A percentile compares a stretch with the other conserved stretches of the same genome.
Conservation (phyloP, 2,888 invertebrate genomes). For the Brachycybe producta region DNA sequence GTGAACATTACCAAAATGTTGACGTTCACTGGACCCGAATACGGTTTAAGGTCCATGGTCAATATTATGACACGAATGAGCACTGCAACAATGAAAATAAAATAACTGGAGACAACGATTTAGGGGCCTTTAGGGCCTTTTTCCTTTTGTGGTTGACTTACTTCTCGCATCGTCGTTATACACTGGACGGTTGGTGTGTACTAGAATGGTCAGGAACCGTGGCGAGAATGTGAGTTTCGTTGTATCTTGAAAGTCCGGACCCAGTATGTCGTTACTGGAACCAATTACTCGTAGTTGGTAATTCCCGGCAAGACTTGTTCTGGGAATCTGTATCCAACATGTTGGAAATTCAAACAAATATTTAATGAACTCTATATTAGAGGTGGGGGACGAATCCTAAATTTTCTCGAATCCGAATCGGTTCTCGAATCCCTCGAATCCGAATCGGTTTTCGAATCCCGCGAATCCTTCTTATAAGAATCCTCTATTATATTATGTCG, state of each 20-base stretch:
- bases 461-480: too few species aligned
- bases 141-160: slow-evolving; percentile 5
- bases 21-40: slow-evolving; percentile 79
- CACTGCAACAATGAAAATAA: slow-evolving; percentile 41
- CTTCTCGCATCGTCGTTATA: slow-evolving; percentile 28
- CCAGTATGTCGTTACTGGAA: slow-evolving; percentile 34
- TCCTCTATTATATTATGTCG: too few species aligned
- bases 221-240: slow-evolving; percentile 41
- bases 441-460: too few species aligned
- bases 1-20: slow-evolving; percentile 70
- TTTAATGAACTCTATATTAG: too few species aligned
- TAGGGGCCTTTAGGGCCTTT: neutral
- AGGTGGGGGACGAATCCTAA: too few species aligned
- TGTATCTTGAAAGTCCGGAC: slow-evolving; percentile 46
- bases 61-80: slow-evolving; percentile 83
- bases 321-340: slow-evolving; percentile 34
- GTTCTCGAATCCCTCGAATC: too few species aligned
- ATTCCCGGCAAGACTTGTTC: slow-evolving; percentile 30
- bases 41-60: slow-evolving; percentile 78
- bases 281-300: slow-evolving; percentile 37
- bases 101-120: neutral
- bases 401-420: too few species aligned
- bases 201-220: slow-evolving; percentile 37
- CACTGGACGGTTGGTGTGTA: slow-evolving; percentile 38
- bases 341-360: too few species aligned